Percentiles rank a stretch among this genome's conserved stretches.
Conservation (phyloP, 2,888 invertebrate species). For the Drosophila kuntzei region DNA sequence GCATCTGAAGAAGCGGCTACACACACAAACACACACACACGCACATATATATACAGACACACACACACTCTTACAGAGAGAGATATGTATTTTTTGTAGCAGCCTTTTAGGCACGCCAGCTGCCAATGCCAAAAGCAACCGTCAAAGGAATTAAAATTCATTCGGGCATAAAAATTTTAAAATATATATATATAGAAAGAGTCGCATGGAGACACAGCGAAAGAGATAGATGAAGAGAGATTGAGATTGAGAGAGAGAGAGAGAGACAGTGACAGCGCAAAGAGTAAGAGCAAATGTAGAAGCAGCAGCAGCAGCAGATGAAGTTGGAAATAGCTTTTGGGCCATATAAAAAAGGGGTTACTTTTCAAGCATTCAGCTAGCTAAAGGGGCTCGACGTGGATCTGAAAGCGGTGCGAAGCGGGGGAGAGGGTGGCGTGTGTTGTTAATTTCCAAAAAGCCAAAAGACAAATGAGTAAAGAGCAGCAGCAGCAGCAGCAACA, state of each 20-base stretch:
- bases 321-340: slow-evolving; percentile 35
- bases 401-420: neutral
- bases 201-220: slow-evolving; percentile 44
- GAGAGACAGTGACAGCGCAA: slow-evolving; percentile 7
- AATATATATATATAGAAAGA: slow-evolving; percentile 72
- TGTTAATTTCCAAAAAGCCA: slow-evolving; percentile 78
- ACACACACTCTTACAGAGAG: slow-evolving; percentile 18
- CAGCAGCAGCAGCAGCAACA: slow-evolving; percentile 47
- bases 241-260: neutral
- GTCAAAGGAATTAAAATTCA: slow-evolving; percentile 86
- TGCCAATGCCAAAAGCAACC: slow-evolving; percentile 77
- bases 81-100: slow-evolving; percentile 44
- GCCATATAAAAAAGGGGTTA: slow-evolving; percentile 74
- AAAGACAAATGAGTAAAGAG: slow-evolving; percentile 79
- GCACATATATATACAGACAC: no score
- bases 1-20: slow-evolving; percentile 18
- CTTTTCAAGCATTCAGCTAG: slow-evolving; percentile 66
- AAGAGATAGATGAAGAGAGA: slow-evolving; percentile 5
- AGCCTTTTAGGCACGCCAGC: slow-evolving; percentile 76
- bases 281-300: neutral
- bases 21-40: slow-evolving; percentile 37
- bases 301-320: slow-evolving; percentile 19
- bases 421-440: slow-evolving; percentile 51
- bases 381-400: slow-evolving; percentile 26
- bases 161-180: slow-evolving; percentile 85